phyloP scores from a whole-genome alignment of 2,797 vertebrate genomes.

The Alcedo atthis region DNA sequence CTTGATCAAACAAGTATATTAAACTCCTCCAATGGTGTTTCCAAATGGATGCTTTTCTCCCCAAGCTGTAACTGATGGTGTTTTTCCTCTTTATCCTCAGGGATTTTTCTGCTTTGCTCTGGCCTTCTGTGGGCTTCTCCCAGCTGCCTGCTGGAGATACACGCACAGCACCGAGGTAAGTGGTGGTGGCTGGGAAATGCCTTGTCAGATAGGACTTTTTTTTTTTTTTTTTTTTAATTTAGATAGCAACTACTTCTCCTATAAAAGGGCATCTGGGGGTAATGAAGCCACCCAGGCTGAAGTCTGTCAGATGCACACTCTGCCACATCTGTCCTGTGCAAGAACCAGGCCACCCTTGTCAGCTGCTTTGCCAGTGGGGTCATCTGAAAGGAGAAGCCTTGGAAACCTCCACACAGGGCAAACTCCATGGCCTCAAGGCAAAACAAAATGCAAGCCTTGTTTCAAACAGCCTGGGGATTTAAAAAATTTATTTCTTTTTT shows the following conservation, averaged over 20 bases:
- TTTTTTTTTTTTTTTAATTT: background rate
- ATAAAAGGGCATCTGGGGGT: constrained; percentile 21
- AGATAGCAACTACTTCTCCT: background rate
- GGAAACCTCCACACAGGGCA: background rate
- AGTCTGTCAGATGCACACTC: background rate
- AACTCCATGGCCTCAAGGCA: background rate
- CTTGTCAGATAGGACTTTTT: background rate
- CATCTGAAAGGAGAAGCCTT: background rate
- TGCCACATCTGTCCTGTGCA: background rate
- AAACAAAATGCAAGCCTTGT: background rate
- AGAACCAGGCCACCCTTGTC: background rate
- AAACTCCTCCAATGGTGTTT: background rate
- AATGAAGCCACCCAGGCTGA: background rate
- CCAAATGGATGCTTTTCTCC: background rate
- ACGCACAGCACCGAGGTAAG: constrained; percentile 71
- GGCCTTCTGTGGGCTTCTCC: constrained; percentile 72
- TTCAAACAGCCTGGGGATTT: background rate
- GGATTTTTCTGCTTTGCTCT: constrained; percentile 80
- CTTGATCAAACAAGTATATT: background rate
- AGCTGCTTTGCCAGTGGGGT: background rate
- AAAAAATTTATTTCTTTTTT: too few relatives aligned
- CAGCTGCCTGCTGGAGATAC: constrained; percentile 75
- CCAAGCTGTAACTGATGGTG: background rate
- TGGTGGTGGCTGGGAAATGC: constrained; percentile 13
- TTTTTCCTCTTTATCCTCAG: constrained; percentile 54